Base-by-base conservation (phyloP, 2,797 vertebrate species). In the Echiichthys vipera region DNA sequence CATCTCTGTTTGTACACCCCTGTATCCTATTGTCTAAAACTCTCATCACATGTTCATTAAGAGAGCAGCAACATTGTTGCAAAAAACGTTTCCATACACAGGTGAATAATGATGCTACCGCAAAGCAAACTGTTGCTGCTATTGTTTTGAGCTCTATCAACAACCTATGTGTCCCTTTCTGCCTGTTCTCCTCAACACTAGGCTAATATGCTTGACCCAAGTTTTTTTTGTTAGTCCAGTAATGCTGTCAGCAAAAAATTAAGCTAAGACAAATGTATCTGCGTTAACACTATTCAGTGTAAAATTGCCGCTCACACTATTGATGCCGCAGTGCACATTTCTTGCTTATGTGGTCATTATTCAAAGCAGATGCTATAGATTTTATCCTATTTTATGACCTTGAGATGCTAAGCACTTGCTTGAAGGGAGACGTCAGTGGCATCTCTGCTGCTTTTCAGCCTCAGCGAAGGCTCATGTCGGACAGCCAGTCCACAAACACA, bases 361-460 rank as follows among this genome's bases (percentile, higher is more conserved):
- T 91, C 85, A 93, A 91, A 93, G 88, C 92, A 92, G 89, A 90
- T 91, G 90, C 90, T 93, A 92, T 92, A 89, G 90, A 94, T 92
- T 91, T 73, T 53, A 92, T 89, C 84, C 85, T 61, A 75, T 90
- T 89, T 90, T 84, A 88, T 91, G 90, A 92, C 92, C 92, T 92
- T 93, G 92, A 90, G 83, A 90, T 89, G 88, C 82, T 84, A 71
- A 88, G 79, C 83, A 81, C 86, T 92, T 86, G 85, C 81, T 92
- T 80, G 81, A 74, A 89, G 78, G 84, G 81, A 90, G 86, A 86
- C 78, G 78, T 92, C 87, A 88, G 86, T 91, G 85, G 87, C 90
- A 91, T 87, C 85, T 80, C 81, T 79, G 87, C 78, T 83, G 84
- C 82, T 75, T 84, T 81, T 78, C 74, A 81, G 57, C 77, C 69